Base-by-base conservation (phyloP, 2,888 invertebrate species). In the Acronicta aceris region DNA sequence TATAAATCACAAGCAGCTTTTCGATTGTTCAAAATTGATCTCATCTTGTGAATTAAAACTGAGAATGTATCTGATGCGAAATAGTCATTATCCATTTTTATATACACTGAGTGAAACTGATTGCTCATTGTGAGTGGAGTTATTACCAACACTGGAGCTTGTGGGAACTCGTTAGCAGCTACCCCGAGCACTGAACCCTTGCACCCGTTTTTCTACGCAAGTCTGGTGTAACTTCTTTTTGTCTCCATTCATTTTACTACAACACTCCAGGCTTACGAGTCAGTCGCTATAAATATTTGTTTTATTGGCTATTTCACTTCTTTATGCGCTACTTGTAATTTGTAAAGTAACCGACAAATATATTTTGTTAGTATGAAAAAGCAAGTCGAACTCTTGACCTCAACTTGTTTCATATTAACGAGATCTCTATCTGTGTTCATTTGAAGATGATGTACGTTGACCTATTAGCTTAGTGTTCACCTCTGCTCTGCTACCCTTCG, bases 151-250 rank as follows among this genome's bases (percentile, higher is more conserved):
- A 77, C 78, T 84, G 82, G 82, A 85, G 82, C 80, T 81, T 86
- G 87, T 89, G 89, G 86, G 89, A 90, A 89, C 85, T 80, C 59
- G 79, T 71, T 80, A 79, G 82, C 80, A 82, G 79, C 71, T 81
- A 80, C 80, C 79, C 76, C 83, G 88, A 79, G 81, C 90, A 87
- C 79, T 91, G 93, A 92, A 92, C 92, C 86, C 83, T 82, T 80
- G 82, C 87, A 88, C 85, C 79, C 81, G 87, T 89, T 89, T 91
- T 91, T 89, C 86, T 85, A 67, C 82, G 71, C 74, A 67, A 80
- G 81, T 78, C 84, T 85, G 81, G 86, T 83, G 75, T 79, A 80
- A 84, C 87, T 74, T 66, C 84, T 87, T 87, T 86, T 87, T 88
- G 74, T 80, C 58, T 62, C 71, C 79, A 84, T 83, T 85, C 83